Percentiles rank a stretch among this genome's conserved stretches.
phyloP scores from a whole-genome alignment of 2,888 invertebrate species.

The Orchesellides sinensis region DNA sequence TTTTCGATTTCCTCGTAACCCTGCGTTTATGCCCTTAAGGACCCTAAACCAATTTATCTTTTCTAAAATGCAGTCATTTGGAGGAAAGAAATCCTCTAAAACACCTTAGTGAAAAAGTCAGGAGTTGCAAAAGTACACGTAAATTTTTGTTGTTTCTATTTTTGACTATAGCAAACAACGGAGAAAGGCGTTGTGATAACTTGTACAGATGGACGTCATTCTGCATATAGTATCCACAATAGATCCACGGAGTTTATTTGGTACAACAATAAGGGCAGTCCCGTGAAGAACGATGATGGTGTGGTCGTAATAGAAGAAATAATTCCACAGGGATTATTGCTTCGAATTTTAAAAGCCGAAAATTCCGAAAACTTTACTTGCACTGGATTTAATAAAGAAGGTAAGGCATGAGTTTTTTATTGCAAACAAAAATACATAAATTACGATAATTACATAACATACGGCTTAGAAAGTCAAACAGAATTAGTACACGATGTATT shows the following conservation, averaged over 20 bases:
- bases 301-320: slow-evolving; percentile 65
- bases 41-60: too few species aligned
- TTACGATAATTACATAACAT: too few species aligned
- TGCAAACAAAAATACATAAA: not conserved
- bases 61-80: too few species aligned
- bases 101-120: too few species aligned
- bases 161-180: slow-evolving; percentile 40
- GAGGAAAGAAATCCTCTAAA: too few species aligned
- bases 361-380: slow-evolving; percentile 67
- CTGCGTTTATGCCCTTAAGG: too few species aligned
- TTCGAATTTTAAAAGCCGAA: slow-evolving; percentile 68
- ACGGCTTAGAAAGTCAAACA: too few species aligned
- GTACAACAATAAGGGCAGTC: not conserved
- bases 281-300: slow-evolving; percentile 27
- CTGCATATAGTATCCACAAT: slow-evolving; percentile 37
- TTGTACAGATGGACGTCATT: slow-evolving; percentile 56
- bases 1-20: too few species aligned
- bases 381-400: slow-evolving; percentile 64
- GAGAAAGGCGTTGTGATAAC: slow-evolving; percentile 45
- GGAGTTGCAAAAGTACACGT: too few species aligned
- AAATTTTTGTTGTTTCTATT: not conserved
- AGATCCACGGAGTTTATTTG: slow-evolving; percentile 44
- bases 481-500: too few species aligned
- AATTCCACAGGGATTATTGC: slow-evolving; percentile 69
- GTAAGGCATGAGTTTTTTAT: slow-evolving; percentile 62